Base-by-base conservation (phyloP, 2,113 vertebrate species). In the Xenopus borealis region DNA sequence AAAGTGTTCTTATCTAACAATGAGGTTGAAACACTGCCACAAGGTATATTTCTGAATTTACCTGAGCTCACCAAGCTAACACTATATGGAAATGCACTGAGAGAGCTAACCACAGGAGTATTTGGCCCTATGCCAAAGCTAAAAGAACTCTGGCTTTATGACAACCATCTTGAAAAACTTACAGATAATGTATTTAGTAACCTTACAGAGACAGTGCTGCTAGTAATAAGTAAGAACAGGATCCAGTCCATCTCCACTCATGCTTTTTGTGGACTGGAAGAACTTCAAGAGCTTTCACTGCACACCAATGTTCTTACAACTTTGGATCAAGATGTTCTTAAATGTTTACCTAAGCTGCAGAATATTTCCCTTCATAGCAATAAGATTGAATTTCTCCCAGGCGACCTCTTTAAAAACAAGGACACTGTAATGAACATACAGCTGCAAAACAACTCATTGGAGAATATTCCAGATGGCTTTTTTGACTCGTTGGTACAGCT, bases 331-430 rank as follows among this genome's bases (percentile, higher is more conserved):
- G 86, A 79, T 1, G 85, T 86, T 2, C 94, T 96, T 72, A 86
- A 86, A 12, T 82, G 75, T 14, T 67, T 98, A 62, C 79, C 85
- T 57, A 91, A 81, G 71, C 87, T 99, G 75, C 88, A 90, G 72
- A 95, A 95, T 81, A 81, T 98, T 81, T 97, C 95, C 7, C 74
- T 99, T 80, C 91, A 96, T 82, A 89, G 94, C 81, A 98, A 98
- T 79, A 83, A 83, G 76, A 88, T 99, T 30, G 73, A 80, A 3
- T 69, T 75, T 0, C 87, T 98, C 40, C 94, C 96, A 0, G 69
- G 44, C 1, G 85, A 85, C 4, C 82, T 98, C 78, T 93, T 98
- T 0, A 55, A 82, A 13, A 86, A 86, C 0, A 58, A 92, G 16
- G 86, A 83, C 0, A 74, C 72, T 40, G 82, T 98, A 66, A 81